Conservation (phyloP, 1,140 invertebrate genomes). For the Drosophila punjabiensis region DNA sequence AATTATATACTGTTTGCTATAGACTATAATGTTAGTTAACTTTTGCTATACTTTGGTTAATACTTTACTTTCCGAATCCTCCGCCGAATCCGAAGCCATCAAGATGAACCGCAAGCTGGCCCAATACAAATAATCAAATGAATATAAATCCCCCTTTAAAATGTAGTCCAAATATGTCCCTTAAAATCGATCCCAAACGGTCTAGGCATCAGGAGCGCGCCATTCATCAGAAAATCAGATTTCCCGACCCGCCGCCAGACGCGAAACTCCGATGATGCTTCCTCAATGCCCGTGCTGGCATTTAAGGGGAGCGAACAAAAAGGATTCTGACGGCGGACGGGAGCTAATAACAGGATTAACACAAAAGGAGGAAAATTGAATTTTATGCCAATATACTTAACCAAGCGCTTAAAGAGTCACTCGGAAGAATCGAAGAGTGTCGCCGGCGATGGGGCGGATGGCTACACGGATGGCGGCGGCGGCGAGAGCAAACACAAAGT, state of each 20-base stretch:
- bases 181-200: conserved; percentile 7
- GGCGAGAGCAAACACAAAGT: conserved; percentile 79
- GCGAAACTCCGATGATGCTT: neutral
- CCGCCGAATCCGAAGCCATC: neutral
- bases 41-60: neutral
- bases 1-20: neutral
- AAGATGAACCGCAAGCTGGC: neutral
- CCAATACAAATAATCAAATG: conserved; percentile 14
- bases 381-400: conserved; percentile 75
- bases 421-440: conserved; percentile 29
- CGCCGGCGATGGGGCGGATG: conserved; percentile 24
- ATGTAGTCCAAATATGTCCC: conserved; percentile 13
- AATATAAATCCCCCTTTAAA: conserved; percentile 4
- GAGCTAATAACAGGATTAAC: conserved; percentile 82
- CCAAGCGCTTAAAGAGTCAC: conserved; percentile 65
- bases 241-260: conserved; percentile 8
- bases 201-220: neutral
- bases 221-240: conserved; percentile 33
- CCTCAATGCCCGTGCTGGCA: conserved; percentile 8
- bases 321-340: conserved; percentile 60
- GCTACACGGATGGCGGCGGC: conserved; percentile 22
- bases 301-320: conserved; percentile 39
- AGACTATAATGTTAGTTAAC: neutral
- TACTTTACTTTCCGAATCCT: neutral
- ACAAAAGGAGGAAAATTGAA: conserved; percentile 81